Base-by-base conservation (phyloP, 23 tunicate genomes). In the Trididemnum miniatum region DNA sequence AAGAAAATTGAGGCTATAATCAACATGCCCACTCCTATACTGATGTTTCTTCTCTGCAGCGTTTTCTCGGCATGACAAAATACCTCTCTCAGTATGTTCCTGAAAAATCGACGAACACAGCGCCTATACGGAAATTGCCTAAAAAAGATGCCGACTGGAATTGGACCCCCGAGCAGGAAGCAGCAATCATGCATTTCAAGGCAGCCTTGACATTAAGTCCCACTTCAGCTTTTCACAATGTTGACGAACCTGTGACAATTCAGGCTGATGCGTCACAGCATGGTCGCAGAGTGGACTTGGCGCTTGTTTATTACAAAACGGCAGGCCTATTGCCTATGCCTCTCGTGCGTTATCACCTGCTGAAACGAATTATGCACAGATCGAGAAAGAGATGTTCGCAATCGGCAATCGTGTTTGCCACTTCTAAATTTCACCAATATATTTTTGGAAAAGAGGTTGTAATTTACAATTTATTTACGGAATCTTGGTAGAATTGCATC, bases 21-120 rank as follows among this genome's bases (percentile, higher is more conserved):
- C n/a, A 38, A 78, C 27, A 78, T 78, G 76, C 73, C 83, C 25
- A 32, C 20, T 7, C 83, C 83, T 20, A 51, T 25, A 26, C n/a
- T n/a, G 83, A 51, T 27, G 29, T 31, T 27, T 15, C 51, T 20
- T 32, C 40, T 31, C 35, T 78, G 5, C 77, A 78, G 51, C 83
- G 83, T 54, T 59, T 78, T 27, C 7, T 78, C 3, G 73, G 71
- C 35, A 78, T 78, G 83, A 31, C 71, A 1, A 54, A 51, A 4
- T 78, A 54, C 33, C 76, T 78, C 2, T 31, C n/a, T 25, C 51
- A 59, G 57, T 78, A 35, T 37, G 31, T 59, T 26, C 83, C 83
- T 1, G 57, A 78, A 2, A 22, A 29, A 62, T 59, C 7, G n/a
- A n/a, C n/a, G n/a, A n/a, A n/a, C n/a, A 44, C 73, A 2, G 7